These are phyloP conservation scores for Caradrina clavipalpis DNA, from an alignment of 2,888 invertebrate genomes.

Conservation along the genomic window DNA sequence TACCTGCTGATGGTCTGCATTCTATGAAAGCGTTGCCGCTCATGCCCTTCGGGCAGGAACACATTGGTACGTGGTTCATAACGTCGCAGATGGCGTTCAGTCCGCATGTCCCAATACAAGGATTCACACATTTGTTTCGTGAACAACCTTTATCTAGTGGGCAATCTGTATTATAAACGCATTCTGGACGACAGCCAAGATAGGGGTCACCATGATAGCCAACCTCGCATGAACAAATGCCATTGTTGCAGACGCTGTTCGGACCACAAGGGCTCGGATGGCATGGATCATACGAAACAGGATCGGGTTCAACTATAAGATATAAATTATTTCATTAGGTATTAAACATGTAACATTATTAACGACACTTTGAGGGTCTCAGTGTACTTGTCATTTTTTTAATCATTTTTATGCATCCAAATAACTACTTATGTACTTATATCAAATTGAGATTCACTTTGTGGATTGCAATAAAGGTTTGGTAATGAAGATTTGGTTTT, in stretches of 20 bases:
- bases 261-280: conserved; percentile 92
- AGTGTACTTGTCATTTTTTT: neutral
- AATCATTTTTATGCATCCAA: neutral
- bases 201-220: conserved; percentile 93
- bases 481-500: too few relatives aligned
- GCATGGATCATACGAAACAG: conserved; percentile 87
- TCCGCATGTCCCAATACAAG: conserved; percentile 94
- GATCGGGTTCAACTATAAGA: conserved; percentile 69
- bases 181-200: conserved; percentile 93
- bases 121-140: conserved; percentile 93
- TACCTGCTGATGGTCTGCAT: conserved; percentile 90
- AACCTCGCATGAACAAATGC: conserved; percentile 91
- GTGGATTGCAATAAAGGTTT: too few relatives aligned
- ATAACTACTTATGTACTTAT: too few relatives aligned
- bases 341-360: neutral
- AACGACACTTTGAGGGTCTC: neutral
- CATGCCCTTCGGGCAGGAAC: conserved; percentile 92
- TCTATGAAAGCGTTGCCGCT: conserved; percentile 93
- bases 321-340: neutral
- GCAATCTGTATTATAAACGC: conserved; percentile 93
- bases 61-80: conserved; percentile 93
- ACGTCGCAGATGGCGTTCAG: conserved; percentile 93
- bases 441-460: too few relatives aligned
- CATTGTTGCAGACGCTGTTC: conserved; percentile 91
- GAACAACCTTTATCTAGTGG: conserved; percentile 92